Evolutionary conservation across 2,797 vertebrate genomes (phyloP), one percentile per base, ranked within the genome.

Genomic region (Poeciliopsis turneri): DNA sequence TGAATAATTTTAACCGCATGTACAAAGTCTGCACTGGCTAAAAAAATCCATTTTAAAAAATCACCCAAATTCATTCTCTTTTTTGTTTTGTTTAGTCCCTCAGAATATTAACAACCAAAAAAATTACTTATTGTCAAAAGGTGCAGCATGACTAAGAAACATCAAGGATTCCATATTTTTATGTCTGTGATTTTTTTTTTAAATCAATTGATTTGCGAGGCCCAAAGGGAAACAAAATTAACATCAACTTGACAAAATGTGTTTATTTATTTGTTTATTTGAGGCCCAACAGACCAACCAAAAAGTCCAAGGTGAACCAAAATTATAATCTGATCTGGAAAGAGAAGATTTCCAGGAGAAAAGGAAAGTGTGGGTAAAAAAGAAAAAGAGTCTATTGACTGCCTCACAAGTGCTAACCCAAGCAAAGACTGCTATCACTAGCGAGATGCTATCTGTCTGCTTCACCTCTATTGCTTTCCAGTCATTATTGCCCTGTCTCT

Each of bases 391-490:
- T 80, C 79, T 36, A 78, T 82, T 46, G 74, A 90, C 84, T 88
- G 86, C 77, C 68, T 79, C 72, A 83, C 87, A 90, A 93, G 87
- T 93, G 92, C 93, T 87, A 92, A 91, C 89, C 86, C 84, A 90
- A 93, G 93, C 93, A 94, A 92, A 92, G 91, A 85, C 87, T 78
- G 78, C 88, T 90, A 87, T 92, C 92, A 88, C 88, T 84, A 88
- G 87, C 88, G 74, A 90, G 91, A 90, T 89, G 86, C 92, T 89
- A 94, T 95, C 92, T 87, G 89, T 93, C 92, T 92, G 90, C 89
- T 88, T 92, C 91, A 92, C 92, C 93, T 93, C 93, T 93, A 93
- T 92, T 89, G 94, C 92, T 92, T 92, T 92, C 88, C 85, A 90
- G 88, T 92, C 92, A 92, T 93, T 95, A 94, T 90, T 93, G 88